A percentile compares a stretch with the other conserved stretches of the same genome.
phyloP scores from a whole-genome alignment of 1,140 invertebrate species.

The Acarapis woodi region DNA sequence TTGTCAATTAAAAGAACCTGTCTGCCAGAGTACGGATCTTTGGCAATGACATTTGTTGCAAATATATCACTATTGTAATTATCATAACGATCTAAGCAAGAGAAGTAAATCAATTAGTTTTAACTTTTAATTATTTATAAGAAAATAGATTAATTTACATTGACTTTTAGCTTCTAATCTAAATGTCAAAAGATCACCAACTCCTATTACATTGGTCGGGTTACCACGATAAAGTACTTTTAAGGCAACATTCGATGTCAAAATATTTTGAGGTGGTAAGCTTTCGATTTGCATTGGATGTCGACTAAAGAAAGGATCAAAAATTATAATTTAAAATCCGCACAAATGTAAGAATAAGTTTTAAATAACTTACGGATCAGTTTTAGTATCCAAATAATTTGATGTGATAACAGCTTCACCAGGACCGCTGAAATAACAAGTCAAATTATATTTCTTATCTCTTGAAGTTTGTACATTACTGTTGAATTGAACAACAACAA shows the following conservation, averaged over 20 bases:
- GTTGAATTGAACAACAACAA: slow-evolving; percentile 72
- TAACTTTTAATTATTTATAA: slow-evolving; percentile 2
- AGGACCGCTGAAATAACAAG: slow-evolving; percentile 58
- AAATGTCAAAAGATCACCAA: slow-evolving; percentile 72
- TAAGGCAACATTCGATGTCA: slow-evolving; percentile 53
- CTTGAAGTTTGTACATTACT: slow-evolving; percentile 65
- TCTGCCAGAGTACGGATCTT: slow-evolving; percentile 63
- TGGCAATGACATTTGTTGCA: slow-evolving; percentile 66
- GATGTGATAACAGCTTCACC: slow-evolving; percentile 73
- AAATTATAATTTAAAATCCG: background rate
- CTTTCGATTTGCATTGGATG: slow-evolving; percentile 71
- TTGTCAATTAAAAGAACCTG: slow-evolving; percentile 64
- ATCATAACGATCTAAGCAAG: slow-evolving; percentile 13
- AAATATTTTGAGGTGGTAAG: slow-evolving; percentile 54
- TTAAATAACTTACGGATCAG: slow-evolving; percentile 12
- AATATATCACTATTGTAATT: slow-evolving; percentile 36
- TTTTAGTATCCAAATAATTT: slow-evolving; percentile 64
- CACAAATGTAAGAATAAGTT: background rate
- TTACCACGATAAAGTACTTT: slow-evolving; percentile 58
- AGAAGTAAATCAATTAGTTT: slow-evolving; percentile 4
- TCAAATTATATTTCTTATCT: slow-evolving; percentile 69
- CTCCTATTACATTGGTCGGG: slow-evolving; percentile 67
- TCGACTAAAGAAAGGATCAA: slow-evolving; percentile 19
- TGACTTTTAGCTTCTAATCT: slow-evolving; percentile 59
- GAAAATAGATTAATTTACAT: slow-evolving; percentile 34